Evolutionary conservation across 2,888 invertebrate species (phyloP).

Genomic region (Tetragnatha montana): DNA sequence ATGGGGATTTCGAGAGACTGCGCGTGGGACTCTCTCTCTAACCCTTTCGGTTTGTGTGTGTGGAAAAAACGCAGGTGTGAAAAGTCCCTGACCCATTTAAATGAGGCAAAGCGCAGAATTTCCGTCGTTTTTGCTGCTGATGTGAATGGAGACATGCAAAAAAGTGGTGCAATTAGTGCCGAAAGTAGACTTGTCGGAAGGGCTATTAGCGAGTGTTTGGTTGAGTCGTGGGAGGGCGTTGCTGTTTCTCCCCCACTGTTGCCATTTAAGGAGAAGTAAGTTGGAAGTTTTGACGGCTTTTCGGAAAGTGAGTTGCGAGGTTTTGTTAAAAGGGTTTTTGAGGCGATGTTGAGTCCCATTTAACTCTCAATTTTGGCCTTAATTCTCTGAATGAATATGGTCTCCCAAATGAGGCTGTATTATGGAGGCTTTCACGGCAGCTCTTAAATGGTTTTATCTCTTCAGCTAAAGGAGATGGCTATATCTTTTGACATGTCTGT

Average conservation of each 20-base stretch:
- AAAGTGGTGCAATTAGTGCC: neutral
- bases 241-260: neutral
- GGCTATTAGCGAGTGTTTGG: neutral
- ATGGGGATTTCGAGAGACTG: neutral
- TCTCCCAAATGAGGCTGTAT: no score
- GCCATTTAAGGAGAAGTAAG: neutral
- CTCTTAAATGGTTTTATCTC: no score
- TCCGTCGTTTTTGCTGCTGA: conserved; percentile 15
- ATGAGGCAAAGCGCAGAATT: neutral
- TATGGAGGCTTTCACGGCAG: no score
- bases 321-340: neutral
- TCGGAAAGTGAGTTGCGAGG: neutral
- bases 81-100: conserved; percentile 51
- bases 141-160: neutral
- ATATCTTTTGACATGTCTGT: no score
- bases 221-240: neutral
- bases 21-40: conserved; percentile 21
- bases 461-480: no score
- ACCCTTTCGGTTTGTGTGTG: neutral
- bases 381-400: neutral
- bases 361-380: neutral
- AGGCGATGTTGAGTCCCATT: neutral
- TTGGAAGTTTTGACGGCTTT: neutral
- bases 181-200: neutral
- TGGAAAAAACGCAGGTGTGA: conserved; percentile 36